Evolutionary conservation across 2,113 vertebrate species (phyloP).

Genomic region (Ochotona princeps): DNA sequence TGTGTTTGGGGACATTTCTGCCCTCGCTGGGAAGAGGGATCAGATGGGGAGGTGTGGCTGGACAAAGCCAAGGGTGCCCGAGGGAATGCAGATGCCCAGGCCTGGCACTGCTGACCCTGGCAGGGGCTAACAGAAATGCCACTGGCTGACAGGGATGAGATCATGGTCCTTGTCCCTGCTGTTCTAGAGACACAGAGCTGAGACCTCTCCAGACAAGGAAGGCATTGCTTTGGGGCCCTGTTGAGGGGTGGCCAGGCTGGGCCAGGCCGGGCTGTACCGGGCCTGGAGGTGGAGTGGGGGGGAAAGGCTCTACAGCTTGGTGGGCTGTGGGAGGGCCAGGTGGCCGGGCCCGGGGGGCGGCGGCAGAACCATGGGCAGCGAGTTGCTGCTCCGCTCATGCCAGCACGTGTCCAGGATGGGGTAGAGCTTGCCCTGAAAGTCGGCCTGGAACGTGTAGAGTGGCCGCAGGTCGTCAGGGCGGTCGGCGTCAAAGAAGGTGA

Average conservation of each 20-base stretch:
- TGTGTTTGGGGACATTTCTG: background rate
- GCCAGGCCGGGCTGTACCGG: background rate
- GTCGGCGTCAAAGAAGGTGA: slow-evolving; percentile 90
- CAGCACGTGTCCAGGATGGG: slow-evolving; percentile 92
- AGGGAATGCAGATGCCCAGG: background rate
- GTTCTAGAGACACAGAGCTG: background rate
- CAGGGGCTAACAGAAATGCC: background rate
- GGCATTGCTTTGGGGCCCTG: background rate
- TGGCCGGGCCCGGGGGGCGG: rapidly evolving
- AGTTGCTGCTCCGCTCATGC: slow-evolving; percentile 88
- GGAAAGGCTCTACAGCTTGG: slow-evolving; percentile 46
- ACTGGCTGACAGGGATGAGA: background rate
- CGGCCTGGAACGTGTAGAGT: slow-evolving; percentile 90
- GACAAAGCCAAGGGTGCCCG: background rate
- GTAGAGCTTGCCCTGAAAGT: slow-evolving; percentile 92
- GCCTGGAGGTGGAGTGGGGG: no score
- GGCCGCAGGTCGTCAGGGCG: slow-evolving; percentile 85
- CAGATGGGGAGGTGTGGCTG: no score
- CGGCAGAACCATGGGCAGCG: slow-evolving; percentile 85
- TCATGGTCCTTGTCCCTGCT: background rate
- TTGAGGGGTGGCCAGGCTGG: no score
- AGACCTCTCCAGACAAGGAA: background rate
- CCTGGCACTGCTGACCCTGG: background rate
- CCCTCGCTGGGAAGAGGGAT: background rate
- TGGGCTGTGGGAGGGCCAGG: background rate